A percentile compares a stretch with the other conserved stretches of the same genome.
These are phyloP conservation scores for Thera obeliscata DNA, from an alignment of 2,888 invertebrate species.

Conservation along the genomic window DNA sequence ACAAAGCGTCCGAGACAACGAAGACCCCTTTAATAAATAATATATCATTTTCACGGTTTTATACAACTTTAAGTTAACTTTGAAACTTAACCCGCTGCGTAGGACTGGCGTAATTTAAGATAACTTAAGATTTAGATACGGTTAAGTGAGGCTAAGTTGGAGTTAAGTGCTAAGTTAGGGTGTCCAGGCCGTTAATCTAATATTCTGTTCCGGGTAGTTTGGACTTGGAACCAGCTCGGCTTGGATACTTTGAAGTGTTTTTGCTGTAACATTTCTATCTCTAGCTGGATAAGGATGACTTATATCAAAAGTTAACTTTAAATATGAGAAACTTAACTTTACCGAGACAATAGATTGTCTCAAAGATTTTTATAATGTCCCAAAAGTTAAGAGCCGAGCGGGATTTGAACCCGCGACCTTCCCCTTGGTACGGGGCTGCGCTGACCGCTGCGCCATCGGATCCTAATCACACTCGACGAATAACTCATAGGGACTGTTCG, in stretches of 20 bases:
- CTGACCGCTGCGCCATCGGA: too few relatives aligned
- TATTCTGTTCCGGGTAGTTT: constrained; percentile 29
- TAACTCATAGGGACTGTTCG: too few relatives aligned
- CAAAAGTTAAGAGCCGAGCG: too few relatives aligned
- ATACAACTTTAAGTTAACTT: constrained; percentile 55
- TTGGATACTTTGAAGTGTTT: constrained; percentile 19
- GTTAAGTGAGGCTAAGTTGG: constrained; percentile 68
- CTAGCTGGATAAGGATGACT: background rate
- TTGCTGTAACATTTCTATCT: constrained; percentile 14
- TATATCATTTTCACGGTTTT: constrained; percentile 63
- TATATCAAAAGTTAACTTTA: background rate
- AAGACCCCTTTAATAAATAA: constrained; percentile 44
- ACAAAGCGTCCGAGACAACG: constrained; percentile 34
- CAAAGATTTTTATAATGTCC: too few relatives aligned
- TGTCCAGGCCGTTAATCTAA: constrained; percentile 49
- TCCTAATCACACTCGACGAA: too few relatives aligned
- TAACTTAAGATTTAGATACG: constrained; percentile 71
- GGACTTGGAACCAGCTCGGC: constrained; percentile 21
- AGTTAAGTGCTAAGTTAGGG: constrained; percentile 68
- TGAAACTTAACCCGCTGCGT: constrained; percentile 68
- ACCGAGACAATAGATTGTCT: too few relatives aligned
- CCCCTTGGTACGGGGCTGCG: too few relatives aligned
- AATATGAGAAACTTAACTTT: too few relatives aligned
- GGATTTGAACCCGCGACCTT: too few relatives aligned
- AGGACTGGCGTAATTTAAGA: constrained; percentile 64